A percentile compares a stretch with the other conserved stretches of the same genome.
phyloP scores from a whole-genome alignment of 2,888 invertebrate genomes.

The Rutpela maculata region DNA sequence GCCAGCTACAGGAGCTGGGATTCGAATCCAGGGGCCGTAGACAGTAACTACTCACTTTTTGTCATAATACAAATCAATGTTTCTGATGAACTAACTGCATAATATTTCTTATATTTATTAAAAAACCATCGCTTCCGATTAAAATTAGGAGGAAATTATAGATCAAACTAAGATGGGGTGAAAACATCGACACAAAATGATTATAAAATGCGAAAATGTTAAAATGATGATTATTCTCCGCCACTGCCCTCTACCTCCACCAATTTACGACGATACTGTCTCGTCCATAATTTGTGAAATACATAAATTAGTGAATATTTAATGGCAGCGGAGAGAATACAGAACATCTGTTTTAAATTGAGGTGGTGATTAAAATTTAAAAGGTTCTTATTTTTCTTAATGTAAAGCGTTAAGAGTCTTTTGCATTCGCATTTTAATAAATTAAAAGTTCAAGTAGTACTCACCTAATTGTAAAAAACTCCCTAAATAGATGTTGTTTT shows the following conservation, averaged over 20 bases:
- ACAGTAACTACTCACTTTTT: too few species aligned
- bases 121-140: too few species aligned
- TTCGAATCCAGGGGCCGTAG: too few species aligned
- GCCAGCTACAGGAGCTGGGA: too few species aligned
- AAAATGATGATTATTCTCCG: neutral
- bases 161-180: too few species aligned
- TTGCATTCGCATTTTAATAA: constrained; percentile 60
- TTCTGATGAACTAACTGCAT: too few species aligned
- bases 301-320: constrained; percentile 60
- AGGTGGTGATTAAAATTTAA: constrained; percentile 61
- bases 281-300: constrained; percentile 58
- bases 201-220: neutral
- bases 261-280: constrained; percentile 40
- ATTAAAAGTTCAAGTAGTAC: constrained; percentile 54
- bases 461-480: constrained; percentile 11
- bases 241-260: constrained; percentile 25
- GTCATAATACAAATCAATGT: too few species aligned
- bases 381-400: constrained; percentile 59
- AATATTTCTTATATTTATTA: too few species aligned
- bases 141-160: too few species aligned
- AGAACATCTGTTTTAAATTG: constrained; percentile 62
- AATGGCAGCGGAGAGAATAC: constrained; percentile 47
- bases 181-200: too few species aligned
- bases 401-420: constrained; percentile 54
- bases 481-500: constrained; percentile 18